Evolutionary conservation across 2,888 invertebrate species (phyloP).

Genomic region (Sarcophaga subvicina): DNA sequence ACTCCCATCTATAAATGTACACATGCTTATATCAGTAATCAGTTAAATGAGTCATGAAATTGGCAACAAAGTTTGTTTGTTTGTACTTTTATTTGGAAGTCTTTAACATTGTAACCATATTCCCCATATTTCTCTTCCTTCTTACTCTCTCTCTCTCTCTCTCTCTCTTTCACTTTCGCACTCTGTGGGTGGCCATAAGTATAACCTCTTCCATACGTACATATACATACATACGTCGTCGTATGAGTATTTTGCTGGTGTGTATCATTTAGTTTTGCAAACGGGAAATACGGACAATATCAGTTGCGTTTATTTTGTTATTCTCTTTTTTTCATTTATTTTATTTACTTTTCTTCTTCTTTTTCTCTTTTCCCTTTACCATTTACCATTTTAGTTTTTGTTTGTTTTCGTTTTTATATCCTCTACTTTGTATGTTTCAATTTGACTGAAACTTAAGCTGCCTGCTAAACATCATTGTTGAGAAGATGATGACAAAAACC

Average conservation of each 20-base stretch:
- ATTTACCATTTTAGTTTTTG: conserved; percentile 1
- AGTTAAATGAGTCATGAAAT: conserved; percentile 72
- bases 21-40: conserved; percentile 59
- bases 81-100: conserved; percentile 16
- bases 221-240: not conserved
- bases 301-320: conserved; percentile 1
- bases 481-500: conserved; percentile 16
- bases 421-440: not conserved
- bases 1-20: not conserved
- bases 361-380: not conserved
- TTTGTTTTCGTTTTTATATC: conserved; percentile 6
- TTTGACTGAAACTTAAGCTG: conserved; percentile 39
- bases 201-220: not conserved
- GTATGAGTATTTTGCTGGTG: conserved; percentile 2
- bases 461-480: conserved; percentile 31
- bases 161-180: not conserved
- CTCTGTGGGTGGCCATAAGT: not conserved
- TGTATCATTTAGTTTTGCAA: conserved; percentile 54
- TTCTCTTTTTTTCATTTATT: not conserved
- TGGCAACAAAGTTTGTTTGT: conserved; percentile 68
- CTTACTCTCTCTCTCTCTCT: not conserved
- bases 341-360: conserved; percentile 1
- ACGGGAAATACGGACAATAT: conserved; percentile 63
- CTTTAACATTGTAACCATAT: not conserved
- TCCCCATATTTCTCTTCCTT: not conserved